These are phyloP conservation scores for Channa striata DNA, from an alignment of 2,797 vertebrate genomes.

Conservation along the genomic window DNA sequence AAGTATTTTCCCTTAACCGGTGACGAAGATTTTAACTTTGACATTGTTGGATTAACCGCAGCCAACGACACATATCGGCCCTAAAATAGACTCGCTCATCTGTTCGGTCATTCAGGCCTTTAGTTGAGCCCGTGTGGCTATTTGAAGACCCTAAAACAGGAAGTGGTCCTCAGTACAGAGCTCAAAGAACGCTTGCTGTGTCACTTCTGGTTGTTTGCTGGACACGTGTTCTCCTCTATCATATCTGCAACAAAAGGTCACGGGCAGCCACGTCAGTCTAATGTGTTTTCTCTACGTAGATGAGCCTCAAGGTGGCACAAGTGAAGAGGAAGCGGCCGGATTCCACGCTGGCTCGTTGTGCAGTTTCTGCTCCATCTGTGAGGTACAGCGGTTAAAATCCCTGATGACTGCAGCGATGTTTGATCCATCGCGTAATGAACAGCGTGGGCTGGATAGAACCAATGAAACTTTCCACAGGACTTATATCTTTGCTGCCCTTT, in stretches of 20 bases:
- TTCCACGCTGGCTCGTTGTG: slow-evolving; percentile 81
- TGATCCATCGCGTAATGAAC: too few relatives aligned
- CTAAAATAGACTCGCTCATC: slow-evolving; percentile 76
- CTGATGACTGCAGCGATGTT: too few relatives aligned
- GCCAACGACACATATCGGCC: slow-evolving; percentile 44
- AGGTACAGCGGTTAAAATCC: slow-evolving; percentile 63
- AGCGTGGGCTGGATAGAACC: too few relatives aligned
- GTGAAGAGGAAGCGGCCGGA: slow-evolving; percentile 27
- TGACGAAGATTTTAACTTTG: not conserved
- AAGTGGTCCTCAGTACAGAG: too few relatives aligned
- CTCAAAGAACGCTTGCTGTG: too few relatives aligned
- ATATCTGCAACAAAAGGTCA: not conserved
- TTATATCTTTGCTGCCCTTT: too few relatives aligned
- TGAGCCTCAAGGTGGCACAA: slow-evolving; percentile 25
- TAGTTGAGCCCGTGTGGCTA: slow-evolving; percentile 21
- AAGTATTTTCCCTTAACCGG: not conserved
- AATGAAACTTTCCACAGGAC: too few relatives aligned
- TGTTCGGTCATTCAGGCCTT: slow-evolving; percentile 40
- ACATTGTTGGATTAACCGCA: not conserved
- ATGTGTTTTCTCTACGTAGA: slow-evolving; percentile 30
- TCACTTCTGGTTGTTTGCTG: not conserved
- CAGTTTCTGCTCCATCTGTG: slow-evolving; percentile 78
- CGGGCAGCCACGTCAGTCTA: not conserved
- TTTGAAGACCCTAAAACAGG: slow-evolving; percentile 7
- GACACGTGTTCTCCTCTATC: not conserved